Evolutionary conservation across 2,797 vertebrate species (phyloP).

Genomic region (Pangasius sanitwongsei): DNA sequence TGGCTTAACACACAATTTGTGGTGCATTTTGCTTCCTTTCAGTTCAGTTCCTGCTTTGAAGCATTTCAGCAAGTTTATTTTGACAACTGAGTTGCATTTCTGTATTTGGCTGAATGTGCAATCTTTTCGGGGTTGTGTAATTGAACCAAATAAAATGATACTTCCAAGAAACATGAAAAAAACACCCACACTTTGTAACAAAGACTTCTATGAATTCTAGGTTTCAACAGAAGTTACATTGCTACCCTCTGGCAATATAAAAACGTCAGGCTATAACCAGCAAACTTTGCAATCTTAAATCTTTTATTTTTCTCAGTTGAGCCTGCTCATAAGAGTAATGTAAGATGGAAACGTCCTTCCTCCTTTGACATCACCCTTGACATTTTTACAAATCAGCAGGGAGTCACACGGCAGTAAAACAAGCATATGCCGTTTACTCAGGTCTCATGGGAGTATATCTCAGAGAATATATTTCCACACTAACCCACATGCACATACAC

Average conservation of each 20-base stretch:
- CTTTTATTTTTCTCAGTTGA: conserved; percentile 44
- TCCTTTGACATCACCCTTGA: conserved; percentile 49
- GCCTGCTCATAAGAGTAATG: conserved; percentile 44
- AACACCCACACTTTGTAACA: conserved; percentile 42
- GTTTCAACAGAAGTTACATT: conserved; percentile 51
- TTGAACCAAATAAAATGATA: conserved; percentile 37
- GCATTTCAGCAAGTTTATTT: conserved; percentile 52
- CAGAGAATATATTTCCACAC: conserved; percentile 29
- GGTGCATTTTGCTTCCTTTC: conserved; percentile 27
- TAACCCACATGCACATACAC: background rate
- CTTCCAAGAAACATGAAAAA: conserved; percentile 34
- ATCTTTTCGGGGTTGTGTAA: conserved; percentile 16
- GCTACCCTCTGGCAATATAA: conserved; percentile 51
- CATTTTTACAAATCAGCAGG: conserved; percentile 51
- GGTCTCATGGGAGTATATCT: conserved; percentile 30
- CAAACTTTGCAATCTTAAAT: conserved; percentile 58
- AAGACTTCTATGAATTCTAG: conserved; percentile 56
- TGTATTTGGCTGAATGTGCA: conserved; percentile 45
- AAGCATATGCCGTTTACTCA: conserved; percentile 49
- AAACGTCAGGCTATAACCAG: conserved; percentile 52
- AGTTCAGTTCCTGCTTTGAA: conserved; percentile 2
- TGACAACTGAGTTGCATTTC: conserved; percentile 49
- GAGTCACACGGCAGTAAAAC: conserved; percentile 34
- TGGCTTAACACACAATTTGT: conserved; percentile 36
- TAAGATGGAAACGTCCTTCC: conserved; percentile 51